Percentiles rank a stretch among this genome's conserved stretches.
phyloP scores from a whole-genome alignment of 2,113 vertebrate species.

The Zosterops lateralis region DNA sequence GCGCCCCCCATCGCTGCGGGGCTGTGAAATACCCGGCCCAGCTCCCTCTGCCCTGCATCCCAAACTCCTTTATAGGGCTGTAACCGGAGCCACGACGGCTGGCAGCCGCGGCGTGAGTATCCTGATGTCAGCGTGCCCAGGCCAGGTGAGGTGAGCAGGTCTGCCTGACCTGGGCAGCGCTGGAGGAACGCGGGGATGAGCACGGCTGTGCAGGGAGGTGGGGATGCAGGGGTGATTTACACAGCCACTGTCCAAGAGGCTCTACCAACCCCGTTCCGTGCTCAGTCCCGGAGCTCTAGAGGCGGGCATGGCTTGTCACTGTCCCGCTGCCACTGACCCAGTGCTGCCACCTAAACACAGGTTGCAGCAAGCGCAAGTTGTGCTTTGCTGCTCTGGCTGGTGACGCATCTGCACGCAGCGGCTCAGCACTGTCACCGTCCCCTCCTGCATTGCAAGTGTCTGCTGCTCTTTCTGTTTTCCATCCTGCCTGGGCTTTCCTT shows the following conservation, averaged over 20 bases:
- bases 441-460: accelerated
- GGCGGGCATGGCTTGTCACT: background rate
- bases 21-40: accelerated
- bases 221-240: accelerated
- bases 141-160: background rate
- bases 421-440: accelerated
- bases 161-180: background rate
- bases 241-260: background rate
- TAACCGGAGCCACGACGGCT: background rate
- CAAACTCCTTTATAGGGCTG: constrained; percentile 6
- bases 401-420: accelerated
- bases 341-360: background rate
- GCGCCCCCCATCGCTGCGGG: background rate
- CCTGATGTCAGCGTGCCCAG: background rate
- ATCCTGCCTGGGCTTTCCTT: background rate
- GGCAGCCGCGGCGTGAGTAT: accelerated
- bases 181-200: background rate
- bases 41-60: background rate
- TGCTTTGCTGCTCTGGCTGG: accelerated
- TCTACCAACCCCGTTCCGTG: background rate
- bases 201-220: background rate
- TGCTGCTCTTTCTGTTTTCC: background rate
- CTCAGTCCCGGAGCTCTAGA: accelerated
- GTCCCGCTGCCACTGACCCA: accelerated
- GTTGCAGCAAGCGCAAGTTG: background rate